Evolutionary conservation across 2,888 invertebrate species (phyloP), one percentile per base, ranked within the genome.

Genomic region (Meta bourneti): DNA sequence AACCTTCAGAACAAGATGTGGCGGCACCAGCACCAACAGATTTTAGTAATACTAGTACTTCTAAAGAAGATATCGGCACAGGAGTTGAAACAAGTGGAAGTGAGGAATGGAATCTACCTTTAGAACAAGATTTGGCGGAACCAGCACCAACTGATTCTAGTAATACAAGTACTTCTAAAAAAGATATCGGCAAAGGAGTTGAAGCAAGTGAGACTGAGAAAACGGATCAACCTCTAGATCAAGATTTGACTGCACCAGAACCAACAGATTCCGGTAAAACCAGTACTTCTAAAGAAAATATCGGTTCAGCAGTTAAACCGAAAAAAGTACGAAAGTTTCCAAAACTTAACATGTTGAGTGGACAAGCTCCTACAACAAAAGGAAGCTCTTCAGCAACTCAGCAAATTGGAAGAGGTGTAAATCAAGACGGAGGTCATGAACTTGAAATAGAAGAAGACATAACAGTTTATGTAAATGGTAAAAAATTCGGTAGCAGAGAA

Each of bases 391-490:
- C 75, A 20, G 34, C 75, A 48, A 48, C 48, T 48, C 7, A 20
- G 7, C 7, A 20, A 34, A 2, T 48, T 48, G 75, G 75, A 34
- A 20, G 7, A 75, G 75, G 48, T 75, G 20, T 48, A 7, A 48
- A 48, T 48, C 0, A 11, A 75, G 6, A 20, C 19, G 48, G 75
- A 2, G 20, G 20, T 20, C 9, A 20, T 11, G 79, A 61, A 61
- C 61, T 79, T 61, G 61, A 79, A 61, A 9, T 79, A 54, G 34
- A 79, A 20, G 79, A 79, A 79, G 79, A 79, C 7, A 79, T 79
- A 61, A 79, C 54, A 34, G 13, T 79, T 34, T 79, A 61, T 13
- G 61, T 79, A 7, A 61, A 79, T 34, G 79, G 79, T 13, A 79
- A 2, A 69, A 19, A 19, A 34, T 20, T 79, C 6, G 79, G 79